Base-by-base conservation (phyloP, 2,888 invertebrate genomes). In the Meteorus cinctellus region DNA sequence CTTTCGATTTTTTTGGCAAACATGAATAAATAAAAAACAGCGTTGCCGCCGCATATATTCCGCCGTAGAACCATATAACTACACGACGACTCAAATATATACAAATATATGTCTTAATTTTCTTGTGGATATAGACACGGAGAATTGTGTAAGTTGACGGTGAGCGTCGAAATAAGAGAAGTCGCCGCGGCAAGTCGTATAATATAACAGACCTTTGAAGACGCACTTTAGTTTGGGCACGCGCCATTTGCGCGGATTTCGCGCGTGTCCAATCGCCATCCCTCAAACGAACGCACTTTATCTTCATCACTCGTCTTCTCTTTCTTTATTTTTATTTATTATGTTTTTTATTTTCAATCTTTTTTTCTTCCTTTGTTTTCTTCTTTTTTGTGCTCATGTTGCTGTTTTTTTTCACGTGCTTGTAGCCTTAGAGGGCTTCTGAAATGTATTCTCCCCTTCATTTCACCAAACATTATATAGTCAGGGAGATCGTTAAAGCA, bases 221-320 rank as follows among this genome's bases (percentile, higher is more conserved):
- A 80, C 77, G 79, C 75, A 60, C 65, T 74, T 77, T 74, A 68
- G 59, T 77, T 78, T 75, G 74, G 84, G 82, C 82, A 83, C 85
- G 87, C 84, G 82, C 83, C 85, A 84, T 86, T 86, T 85, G 82
- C 81, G 66, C 71, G 80, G 77, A 81, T 81, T 83, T 82, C 82
- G 81, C 81, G 81, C 86, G 84, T 86, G 81, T 82, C 85, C 84
- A 82, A 82, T 80, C 79, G 81, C 82, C 83, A 85, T 86, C 86
- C 80, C 81, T 86, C 86, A 86, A 84, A 86, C 80, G 80, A 77
- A 19, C 62, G 36, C 31, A 36, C 65, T 65, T 80, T 79, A 66
- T 79, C 78, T 81, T 77, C 76, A 76, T 73, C 77, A 63, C 76
- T 77, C 78, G 77, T 70, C 45, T 48, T 60, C 75, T 55, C 36